Conservation (phyloP, 2,113 vertebrate species). For the Struthidea cinerea region DNA sequence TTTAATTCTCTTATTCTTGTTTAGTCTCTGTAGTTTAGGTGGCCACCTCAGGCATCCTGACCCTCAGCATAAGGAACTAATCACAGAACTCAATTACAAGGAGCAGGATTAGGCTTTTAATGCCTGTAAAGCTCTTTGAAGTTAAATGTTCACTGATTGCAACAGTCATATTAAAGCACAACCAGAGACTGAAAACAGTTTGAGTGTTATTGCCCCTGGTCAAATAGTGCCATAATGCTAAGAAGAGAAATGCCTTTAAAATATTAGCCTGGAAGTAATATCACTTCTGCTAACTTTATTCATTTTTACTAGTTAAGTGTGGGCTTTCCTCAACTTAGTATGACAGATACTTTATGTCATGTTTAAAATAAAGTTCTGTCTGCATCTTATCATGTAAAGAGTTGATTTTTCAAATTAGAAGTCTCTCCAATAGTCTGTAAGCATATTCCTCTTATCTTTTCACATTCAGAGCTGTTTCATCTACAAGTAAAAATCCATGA, state of each 20-base stretch:
- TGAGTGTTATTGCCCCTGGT: neutral
- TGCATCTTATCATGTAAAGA: neutral
- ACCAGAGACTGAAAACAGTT: neutral
- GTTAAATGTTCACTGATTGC: neutral
- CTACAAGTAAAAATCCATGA: neutral
- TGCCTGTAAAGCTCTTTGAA: neutral
- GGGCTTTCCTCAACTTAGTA: neutral
- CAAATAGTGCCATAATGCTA: neutral
- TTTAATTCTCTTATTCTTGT: too few relatives aligned
- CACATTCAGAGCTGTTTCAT: neutral
- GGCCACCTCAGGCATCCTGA: neutral
- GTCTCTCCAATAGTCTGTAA: neutral
- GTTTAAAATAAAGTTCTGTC: neutral
- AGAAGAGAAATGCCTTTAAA: neutral
- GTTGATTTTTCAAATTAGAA: neutral
- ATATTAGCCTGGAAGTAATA: neutral
- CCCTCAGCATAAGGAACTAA: neutral
- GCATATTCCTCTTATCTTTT: neutral
- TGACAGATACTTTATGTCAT: accelerated
- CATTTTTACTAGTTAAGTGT: neutral
- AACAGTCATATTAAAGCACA: neutral
- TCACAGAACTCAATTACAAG: neutral
- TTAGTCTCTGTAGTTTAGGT: too few relatives aligned
- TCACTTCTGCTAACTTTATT: neutral
- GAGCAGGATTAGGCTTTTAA: neutral